Base-by-base conservation (phyloP, 2,888 invertebrate genomes). In the Orthonychiurus folsomi region DNA sequence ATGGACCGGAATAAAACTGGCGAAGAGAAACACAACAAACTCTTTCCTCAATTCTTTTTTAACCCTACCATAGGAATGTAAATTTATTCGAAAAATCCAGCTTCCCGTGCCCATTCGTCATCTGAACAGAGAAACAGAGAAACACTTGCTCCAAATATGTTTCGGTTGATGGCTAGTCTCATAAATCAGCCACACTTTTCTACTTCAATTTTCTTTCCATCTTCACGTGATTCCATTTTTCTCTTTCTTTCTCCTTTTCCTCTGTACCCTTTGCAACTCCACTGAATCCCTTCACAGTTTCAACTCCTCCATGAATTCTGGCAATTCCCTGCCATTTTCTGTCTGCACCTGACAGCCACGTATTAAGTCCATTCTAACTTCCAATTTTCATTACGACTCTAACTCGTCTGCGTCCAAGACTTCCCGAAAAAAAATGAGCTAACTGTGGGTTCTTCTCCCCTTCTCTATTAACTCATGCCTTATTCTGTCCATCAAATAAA, bases 81-180 rank as follows among this genome's bases (percentile, higher is more conserved):
- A 37, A 37, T 37, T 37, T 37, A 37, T 37, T 37, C 37, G 37
- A 15, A 15, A n/a, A 37, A 37, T 15, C 37, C 37, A 15, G 37
- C 37, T 37, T n/a, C n/a, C 37, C 15, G 37, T 37, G 5, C 37
- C 37, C 37, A 37, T 37, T 37, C 37, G 37, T 37, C 37, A 37
- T 37, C 37, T 37, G 5, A 9, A 15, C n/a, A 9, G 37, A 9
- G 37, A 9, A 9, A 9, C 9, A 37, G 37, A 37, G 37, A 37
- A 37, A 37, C 37, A 37, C 37, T 37, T 37, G 37, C 37, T 37
- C 15, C 37, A 37, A 37, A 37, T 37, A 37, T 37, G 37, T 37
- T 37, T 37, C 37, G 37, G 37, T 37, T 37, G 37, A 37, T 37
- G 37, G 37, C 37, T 37, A 37, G 37, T 37, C 37, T 37, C 37